phyloP scores from a whole-genome alignment of 1,140 invertebrate genomes.

The Dreissena polymorpha region DNA sequence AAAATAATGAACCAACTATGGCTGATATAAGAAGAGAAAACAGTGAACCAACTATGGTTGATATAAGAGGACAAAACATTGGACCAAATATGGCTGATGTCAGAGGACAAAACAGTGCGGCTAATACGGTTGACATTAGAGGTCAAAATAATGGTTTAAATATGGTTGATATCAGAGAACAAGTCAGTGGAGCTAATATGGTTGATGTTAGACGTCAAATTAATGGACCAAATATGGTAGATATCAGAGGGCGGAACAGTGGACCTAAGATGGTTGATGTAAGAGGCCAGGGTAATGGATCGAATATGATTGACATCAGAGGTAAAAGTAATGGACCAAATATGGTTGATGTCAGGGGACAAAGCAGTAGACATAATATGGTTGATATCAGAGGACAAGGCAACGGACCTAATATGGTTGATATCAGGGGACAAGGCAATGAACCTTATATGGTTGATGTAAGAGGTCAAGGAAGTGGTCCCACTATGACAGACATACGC shows the following conservation, averaged over 20 bases:
- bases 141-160: neutral
- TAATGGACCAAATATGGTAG: constrained; percentile 9
- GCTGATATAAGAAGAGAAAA: constrained; percentile 5
- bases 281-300: neutral
- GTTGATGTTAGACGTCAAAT: constrained; percentile 10
- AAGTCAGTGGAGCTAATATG: neutral
- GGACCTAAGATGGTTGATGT: constrained; percentile 1
- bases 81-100: constrained; percentile 1
- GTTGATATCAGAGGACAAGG: constrained; percentile 9
- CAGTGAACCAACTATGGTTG: constrained; percentile 7
- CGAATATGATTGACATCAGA: constrained; percentile 24
- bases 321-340: neutral
- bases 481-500: too few relatives aligned
- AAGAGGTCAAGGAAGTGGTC: neutral
- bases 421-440: neutral
- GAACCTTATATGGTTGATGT: neutral
- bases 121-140: constrained; percentile 20
- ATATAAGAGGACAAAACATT: constrained; percentile 7
- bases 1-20: neutral
- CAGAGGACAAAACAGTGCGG: neutral
- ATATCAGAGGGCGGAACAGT: neutral
- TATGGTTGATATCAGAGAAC: constrained; percentile 32
- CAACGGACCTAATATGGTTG: neutral
- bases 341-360: constrained; percentile 15
- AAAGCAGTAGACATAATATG: neutral